These are phyloP conservation scores for Myopa tessellatipennis DNA, from an alignment of 2,888 invertebrate species.

Conservation along the genomic window DNA sequence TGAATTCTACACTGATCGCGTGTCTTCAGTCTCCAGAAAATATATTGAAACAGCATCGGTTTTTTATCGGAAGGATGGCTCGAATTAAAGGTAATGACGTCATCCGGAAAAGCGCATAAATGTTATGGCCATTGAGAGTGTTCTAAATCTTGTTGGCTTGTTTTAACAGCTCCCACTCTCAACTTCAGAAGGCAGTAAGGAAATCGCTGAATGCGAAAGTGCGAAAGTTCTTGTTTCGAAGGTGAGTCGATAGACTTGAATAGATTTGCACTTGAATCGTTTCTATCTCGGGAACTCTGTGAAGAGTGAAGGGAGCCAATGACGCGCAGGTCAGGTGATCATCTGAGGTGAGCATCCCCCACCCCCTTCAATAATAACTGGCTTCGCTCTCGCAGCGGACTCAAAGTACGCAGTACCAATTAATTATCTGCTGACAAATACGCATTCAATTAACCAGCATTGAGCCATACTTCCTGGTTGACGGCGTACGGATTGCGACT, in stretches of 20 bases:
- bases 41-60: no score
- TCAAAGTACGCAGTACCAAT: not conserved
- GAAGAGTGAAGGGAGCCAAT: not conserved
- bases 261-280: conserved; percentile 4
- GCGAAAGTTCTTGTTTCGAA: not conserved
- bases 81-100: no score
- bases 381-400: no score
- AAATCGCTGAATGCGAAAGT: not conserved
- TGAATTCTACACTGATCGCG: no score
- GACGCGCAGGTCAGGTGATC: conserved; percentile 1
- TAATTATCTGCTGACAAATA: conserved; percentile 16
- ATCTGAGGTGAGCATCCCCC: no score
- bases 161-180: no score
- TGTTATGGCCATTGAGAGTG: no score
- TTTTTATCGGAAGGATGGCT: no score
- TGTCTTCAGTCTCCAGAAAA: no score
- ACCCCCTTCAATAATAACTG: no score
- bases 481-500: not conserved
- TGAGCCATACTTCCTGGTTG: not conserved
- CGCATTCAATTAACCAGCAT: conserved; percentile 12
- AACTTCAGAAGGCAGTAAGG: not conserved
- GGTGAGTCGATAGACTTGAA: not conserved
- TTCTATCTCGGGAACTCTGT: not conserved
- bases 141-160: no score
- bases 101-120: no score